Evolutionary conservation across 2,113 vertebrate genomes (phyloP), one percentile per base, ranked within the genome.

Genomic region (Budorcas taxicolor): DNA sequence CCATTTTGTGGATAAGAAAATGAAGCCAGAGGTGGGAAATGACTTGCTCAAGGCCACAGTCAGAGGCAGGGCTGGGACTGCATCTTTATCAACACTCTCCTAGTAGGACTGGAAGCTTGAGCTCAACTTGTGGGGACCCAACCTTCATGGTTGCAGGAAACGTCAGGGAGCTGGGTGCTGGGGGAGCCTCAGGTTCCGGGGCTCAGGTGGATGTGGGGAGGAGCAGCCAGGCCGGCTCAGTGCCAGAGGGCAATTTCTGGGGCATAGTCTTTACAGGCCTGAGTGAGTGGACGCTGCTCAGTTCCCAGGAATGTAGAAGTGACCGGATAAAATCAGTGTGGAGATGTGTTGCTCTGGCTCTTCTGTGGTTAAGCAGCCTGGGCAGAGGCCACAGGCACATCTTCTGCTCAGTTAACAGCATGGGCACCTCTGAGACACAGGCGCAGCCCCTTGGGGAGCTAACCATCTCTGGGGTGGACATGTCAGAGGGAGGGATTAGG

Each of bases 251-350:
- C 33, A 25, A 16, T 19, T 67, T 62, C 60, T 47, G 29, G 80
- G 27, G 14, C 29, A 21, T 25, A 23, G 47, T 57, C 45, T 45
- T 40, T 7, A 27, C 3, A 29, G 0, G 0, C 33, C 16, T 2
- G 12, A 84, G 81, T 58, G 29, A 29, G 74, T 5, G 31, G 80
- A 57, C 9, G 13, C 19, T 40, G 62, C 62, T 91, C 12, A 27
- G 82, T 64, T 87, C 50, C 31, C 7, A 14, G 58, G n/a, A 40
- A 13, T 47, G 57, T 31, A 57, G 71, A 81, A 74, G 60, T 86
- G 55, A 71, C 27, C 12, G 0, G 5, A 16, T 23, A 52, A 64
- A 43, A 10, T 12, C 47, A 11, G 40, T 4, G 29, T 19, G 27
- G 19, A 85, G 36, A 62, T 3, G 2, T 10, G 40, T 62, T 52